Percentiles rank a stretch among this genome's conserved stretches.
Evolutionary conservation across 2,888 invertebrate genomes (phyloP).

Genomic region (Exephanes ischioxanthus): DNA sequence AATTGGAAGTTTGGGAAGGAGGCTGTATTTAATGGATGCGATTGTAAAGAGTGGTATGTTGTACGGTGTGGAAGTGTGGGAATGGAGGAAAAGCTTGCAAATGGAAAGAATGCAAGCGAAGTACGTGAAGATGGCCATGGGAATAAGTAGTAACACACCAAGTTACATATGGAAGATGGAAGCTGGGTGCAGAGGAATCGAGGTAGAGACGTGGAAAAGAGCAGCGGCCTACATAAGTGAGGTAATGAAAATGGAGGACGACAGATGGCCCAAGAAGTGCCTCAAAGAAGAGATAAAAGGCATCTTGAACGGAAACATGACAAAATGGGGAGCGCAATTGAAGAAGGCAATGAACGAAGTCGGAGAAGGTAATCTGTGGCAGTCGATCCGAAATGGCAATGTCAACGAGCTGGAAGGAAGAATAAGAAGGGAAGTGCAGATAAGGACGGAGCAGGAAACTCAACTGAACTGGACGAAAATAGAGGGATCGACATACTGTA

Average conservation of each 20-base stretch:
- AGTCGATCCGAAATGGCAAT: not conserved
- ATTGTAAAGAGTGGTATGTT: slow-evolving; percentile 42
- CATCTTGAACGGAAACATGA: too few relatives aligned
- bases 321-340: not conserved
- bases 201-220: too few relatives aligned
- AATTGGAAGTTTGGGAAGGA: slow-evolving; percentile 29
- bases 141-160: slow-evolving; percentile 29
- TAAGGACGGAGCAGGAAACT: slow-evolving; percentile 14
- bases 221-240: too few relatives aligned
- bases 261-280: too few relatives aligned
- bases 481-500: not conserved
- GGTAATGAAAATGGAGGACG: too few relatives aligned
- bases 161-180: too few relatives aligned
- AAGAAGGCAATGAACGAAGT: not conserved
- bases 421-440: not conserved
- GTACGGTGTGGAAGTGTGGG: slow-evolving; percentile 67
- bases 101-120: slow-evolving; percentile 26
- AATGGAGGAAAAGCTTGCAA: slow-evolving; percentile 34
- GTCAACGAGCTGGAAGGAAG: not conserved
- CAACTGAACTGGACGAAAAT: slow-evolving; percentile 7
- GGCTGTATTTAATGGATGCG: slow-evolving; percentile 42
- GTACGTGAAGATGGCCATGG: slow-evolving; percentile 24
- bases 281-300: too few relatives aligned
- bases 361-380: not conserved
- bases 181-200: too few relatives aligned